These are phyloP conservation scores for Lysandra coridon DNA, from an alignment of 2,888 invertebrate species.

Conservation along the genomic window DNA sequence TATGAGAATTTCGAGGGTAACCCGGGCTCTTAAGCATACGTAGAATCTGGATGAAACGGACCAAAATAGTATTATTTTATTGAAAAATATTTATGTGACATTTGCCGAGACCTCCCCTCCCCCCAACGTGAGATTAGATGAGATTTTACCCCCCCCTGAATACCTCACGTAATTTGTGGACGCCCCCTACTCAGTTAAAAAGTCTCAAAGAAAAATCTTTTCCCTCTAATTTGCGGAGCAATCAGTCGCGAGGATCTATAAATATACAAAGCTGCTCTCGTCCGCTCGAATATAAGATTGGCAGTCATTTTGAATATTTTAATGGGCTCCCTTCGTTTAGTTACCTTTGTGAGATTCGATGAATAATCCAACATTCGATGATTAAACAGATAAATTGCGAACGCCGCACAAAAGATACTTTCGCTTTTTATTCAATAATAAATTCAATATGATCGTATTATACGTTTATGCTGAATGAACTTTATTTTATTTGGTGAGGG, in stretches of 20 bases:
- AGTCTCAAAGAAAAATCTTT: background rate
- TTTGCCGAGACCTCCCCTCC: no score
- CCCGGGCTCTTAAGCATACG: no score
- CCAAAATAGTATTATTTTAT: no score
- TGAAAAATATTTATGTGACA: no score
- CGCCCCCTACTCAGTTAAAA: background rate
- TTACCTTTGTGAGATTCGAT: slow-evolving; percentile 48
- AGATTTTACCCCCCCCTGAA: no score
- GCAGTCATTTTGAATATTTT: slow-evolving; percentile 51
- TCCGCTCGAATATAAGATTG: slow-evolving; percentile 49
- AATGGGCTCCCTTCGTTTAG: slow-evolving; percentile 50
- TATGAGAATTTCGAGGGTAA: no score
- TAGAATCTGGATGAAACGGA: no score
- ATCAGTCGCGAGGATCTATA: slow-evolving; percentile 15
- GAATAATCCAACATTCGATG: slow-evolving; percentile 48
- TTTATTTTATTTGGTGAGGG: background rate
- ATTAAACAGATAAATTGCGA: slow-evolving; percentile 31
- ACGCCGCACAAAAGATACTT: slow-evolving; percentile 1
- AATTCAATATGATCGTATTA: slow-evolving; percentile 19
- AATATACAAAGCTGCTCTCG: slow-evolving; percentile 18
- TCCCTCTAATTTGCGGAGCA: background rate
- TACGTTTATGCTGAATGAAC: slow-evolving; percentile 6
- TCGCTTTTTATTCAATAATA: slow-evolving; percentile 20
- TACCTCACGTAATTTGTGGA: no score
- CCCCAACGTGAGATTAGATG: no score